These are phyloP conservation scores for Psephotus haematonotus DNA, from an alignment of 2,113 vertebrate species.

Conservation along the genomic window DNA sequence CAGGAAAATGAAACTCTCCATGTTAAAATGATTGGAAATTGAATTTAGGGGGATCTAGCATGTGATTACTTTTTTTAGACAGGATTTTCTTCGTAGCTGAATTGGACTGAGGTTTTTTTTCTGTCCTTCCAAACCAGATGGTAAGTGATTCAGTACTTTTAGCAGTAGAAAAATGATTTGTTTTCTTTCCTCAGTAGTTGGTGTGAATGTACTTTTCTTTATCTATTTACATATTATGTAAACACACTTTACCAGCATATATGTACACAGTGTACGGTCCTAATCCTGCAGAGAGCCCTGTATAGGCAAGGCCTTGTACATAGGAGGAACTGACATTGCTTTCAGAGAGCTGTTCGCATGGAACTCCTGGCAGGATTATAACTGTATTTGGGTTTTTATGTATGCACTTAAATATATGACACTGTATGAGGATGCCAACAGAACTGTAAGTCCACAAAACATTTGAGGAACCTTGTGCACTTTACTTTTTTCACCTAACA, in stretches of 20 bases:
- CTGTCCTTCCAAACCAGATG: slow-evolving; percentile 32
- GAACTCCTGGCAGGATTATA: neutral
- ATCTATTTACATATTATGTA: slow-evolving; percentile 63
- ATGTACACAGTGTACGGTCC: neutral
- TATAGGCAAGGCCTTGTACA: neutral
- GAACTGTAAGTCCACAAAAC: neutral
- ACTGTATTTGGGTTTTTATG: neutral
- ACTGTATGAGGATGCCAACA: neutral
- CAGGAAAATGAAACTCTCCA: neutral
- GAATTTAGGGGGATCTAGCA: slow-evolving; percentile 18
- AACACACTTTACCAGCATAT: slow-evolving; percentile 13
- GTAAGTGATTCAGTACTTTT: slow-evolving; percentile 62
- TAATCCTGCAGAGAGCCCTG: neutral
- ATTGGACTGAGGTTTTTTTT: slow-evolving; percentile 23
- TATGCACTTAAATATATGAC: neutral
- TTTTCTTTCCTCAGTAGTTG: slow-evolving; percentile 52
- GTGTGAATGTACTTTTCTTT: slow-evolving; percentile 65
- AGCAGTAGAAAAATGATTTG: slow-evolving; percentile 45
- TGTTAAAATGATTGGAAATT: slow-evolving; percentile 17
- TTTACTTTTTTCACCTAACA: neutral
- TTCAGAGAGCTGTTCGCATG: neutral
- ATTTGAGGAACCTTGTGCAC: neutral
- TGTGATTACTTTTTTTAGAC: slow-evolving; percentile 55
- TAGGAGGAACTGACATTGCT: neutral
- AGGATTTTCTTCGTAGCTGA: slow-evolving; percentile 53